These are phyloP conservation scores for Procavia capensis DNA, from an alignment of 2,113 vertebrate genomes.

Conservation along the genomic window DNA sequence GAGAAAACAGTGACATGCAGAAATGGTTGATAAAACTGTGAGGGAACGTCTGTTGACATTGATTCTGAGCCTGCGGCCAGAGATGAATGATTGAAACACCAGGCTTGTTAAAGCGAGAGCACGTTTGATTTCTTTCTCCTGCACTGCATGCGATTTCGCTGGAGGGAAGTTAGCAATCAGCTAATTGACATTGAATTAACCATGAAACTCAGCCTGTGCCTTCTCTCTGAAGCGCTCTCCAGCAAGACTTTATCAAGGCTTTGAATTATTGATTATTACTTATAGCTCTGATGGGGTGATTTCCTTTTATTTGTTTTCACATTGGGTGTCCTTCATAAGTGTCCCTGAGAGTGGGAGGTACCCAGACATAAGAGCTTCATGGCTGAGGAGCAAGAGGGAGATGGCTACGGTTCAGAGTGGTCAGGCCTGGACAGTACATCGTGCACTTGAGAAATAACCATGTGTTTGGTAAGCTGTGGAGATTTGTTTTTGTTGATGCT, in stretches of 20 bases:
- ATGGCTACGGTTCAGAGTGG: background rate
- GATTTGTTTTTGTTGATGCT: background rate
- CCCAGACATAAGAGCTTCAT: background rate
- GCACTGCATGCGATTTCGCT: conserved; percentile 93
- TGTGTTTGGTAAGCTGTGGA: background rate
- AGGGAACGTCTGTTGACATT: conserved; percentile 96
- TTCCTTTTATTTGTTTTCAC: conserved; percentile 87
- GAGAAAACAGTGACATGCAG: conserved; percentile 89
- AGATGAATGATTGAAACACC: conserved; percentile 98
- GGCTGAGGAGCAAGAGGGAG: background rate
- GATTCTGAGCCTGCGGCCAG: conserved; percentile 93
- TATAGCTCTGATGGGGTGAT: conserved; percentile 86
- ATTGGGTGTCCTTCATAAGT: conserved; percentile 85
- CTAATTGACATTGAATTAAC: conserved; percentile 99
- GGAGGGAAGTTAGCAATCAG: conserved; percentile 98
- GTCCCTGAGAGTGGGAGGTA: conserved; percentile 73
- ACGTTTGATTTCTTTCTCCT: conserved; percentile 95
- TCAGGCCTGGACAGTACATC: background rate
- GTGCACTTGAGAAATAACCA: conserved; percentile 4
- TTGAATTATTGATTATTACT: conserved; percentile 92
- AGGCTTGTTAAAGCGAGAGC: conserved; percentile 96
- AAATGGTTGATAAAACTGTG: conserved; percentile 95
- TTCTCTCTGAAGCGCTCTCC: conserved; percentile 91
- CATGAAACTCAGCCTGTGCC: conserved; percentile 96
- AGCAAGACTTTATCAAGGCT: conserved; percentile 89